Conservation (phyloP, 1,140 invertebrate genomes). For the Contarinia nasturtii region DNA sequence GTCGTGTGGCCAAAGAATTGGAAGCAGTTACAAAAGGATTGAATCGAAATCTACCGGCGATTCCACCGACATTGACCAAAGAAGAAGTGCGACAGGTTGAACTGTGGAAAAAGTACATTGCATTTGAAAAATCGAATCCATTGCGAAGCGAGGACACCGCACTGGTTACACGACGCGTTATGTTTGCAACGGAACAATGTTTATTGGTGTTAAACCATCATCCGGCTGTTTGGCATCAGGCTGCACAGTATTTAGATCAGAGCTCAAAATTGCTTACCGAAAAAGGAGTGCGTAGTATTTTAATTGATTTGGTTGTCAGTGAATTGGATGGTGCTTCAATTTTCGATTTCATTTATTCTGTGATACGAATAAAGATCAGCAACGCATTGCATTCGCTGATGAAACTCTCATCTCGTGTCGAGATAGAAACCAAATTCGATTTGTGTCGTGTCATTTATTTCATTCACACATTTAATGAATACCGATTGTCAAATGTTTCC, state of each 20-base stretch:
- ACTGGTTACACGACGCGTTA: constrained; percentile 78
- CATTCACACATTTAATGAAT: neutral
- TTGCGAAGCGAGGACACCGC: constrained; percentile 88
- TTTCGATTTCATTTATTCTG: no score
- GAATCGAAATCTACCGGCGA: constrained; percentile 83
- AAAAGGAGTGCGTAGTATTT: constrained; percentile 65
- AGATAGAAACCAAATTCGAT: neutral
- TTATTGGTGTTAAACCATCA: constrained; percentile 91
- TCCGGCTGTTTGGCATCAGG: constrained; percentile 98
- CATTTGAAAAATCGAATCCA: constrained; percentile 94
- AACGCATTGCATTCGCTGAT: no score
- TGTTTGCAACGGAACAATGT: constrained; percentile 98
- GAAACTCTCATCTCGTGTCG: neutral
- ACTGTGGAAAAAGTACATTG: constrained; percentile 98
- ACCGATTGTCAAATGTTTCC: neutral
- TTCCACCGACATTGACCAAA: constrained; percentile 75
- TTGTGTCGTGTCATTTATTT: neutral
- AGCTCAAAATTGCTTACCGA: constrained; percentile 82
- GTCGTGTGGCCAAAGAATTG: constrained; percentile 89
- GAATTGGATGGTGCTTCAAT: no score
- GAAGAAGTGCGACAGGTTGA: constrained; percentile 94
- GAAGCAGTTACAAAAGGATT: constrained; percentile 87
- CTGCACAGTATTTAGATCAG: constrained; percentile 86
- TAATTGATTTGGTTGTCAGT: neutral
- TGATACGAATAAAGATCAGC: no score